These are phyloP conservation scores for Rugalucina vietnamica DNA, from an alignment of 2,888 invertebrate genomes.

Conservation along the genomic window DNA sequence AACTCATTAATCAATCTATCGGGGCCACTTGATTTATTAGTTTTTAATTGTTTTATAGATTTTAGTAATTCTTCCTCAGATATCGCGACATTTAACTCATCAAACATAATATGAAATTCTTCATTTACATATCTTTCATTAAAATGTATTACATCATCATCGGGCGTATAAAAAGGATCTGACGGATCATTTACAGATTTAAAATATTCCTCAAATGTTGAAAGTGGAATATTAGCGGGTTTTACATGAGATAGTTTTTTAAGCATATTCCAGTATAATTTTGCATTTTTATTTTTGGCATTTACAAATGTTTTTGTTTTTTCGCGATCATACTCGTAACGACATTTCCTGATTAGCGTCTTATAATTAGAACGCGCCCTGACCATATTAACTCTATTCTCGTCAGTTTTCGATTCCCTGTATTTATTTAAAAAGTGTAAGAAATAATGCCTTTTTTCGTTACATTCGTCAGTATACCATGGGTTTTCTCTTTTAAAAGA, in stretches of 20 bases:
- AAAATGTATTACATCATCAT: conserved; percentile 4
- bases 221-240: neutral
- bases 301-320: neutral
- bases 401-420: neutral
- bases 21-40: neutral
- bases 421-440: neutral
- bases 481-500: neutral
- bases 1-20: conserved; percentile 12
- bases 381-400: neutral
- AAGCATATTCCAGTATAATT: neutral
- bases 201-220: conserved; percentile 13
- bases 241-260: neutral
- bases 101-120: neutral
- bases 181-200: neutral
- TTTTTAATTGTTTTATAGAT: conserved; percentile 25
- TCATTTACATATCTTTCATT: neutral
- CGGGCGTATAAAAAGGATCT: neutral
- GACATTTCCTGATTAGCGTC: neutral
- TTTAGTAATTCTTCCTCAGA: neutral
- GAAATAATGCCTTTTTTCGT: neutral
- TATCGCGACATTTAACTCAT: neutral
- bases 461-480: conserved; percentile 8
- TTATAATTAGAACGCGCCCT: neutral
- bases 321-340: neutral
- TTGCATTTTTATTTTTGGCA: neutral